Evolutionary conservation across 2,888 invertebrate species (phyloP).

Genomic region (Drosophila anomelani): DNA sequence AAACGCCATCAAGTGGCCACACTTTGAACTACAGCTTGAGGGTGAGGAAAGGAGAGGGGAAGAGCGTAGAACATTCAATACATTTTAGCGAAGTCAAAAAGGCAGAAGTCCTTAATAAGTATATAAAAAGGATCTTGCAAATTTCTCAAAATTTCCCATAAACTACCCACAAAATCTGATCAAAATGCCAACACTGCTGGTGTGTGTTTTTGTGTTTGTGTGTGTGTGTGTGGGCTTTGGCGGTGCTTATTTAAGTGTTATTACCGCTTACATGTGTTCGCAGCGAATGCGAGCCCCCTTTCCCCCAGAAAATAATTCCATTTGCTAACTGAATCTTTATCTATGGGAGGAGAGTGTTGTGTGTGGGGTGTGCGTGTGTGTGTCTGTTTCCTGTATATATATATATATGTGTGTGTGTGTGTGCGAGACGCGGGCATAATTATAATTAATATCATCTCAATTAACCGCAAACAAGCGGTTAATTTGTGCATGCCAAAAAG

Average conservation of each 20-base stretch:
- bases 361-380: constrained; percentile 9
- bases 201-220: not conserved
- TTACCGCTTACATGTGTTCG: constrained; percentile 77
- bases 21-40: too few relatives aligned
- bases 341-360: not conserved
- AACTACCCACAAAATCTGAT: not conserved
- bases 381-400: not conserved
- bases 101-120: too few relatives aligned
- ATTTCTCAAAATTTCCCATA: not conserved
- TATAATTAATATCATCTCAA: constrained; percentile 79
- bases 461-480: constrained; percentile 80
- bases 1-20: too few relatives aligned
- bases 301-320: constrained; percentile 69
- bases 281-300: constrained; percentile 16
- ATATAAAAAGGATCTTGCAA: not conserved
- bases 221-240: constrained; percentile 26
- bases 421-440: constrained; percentile 45
- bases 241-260: constrained; percentile 73
- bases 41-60: too few relatives aligned
- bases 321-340: constrained; percentile 63
- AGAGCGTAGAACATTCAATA: too few relatives aligned
- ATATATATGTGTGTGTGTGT: constrained; percentile 15
- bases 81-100: too few relatives aligned
- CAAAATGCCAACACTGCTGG: constrained; percentile 5
- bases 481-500: constrained; percentile 61